A percentile compares a stretch with the other conserved stretches of the same genome.
These are phyloP conservation scores for Drosophila recens DNA, from an alignment of 2,888 invertebrate species.

Conservation along the genomic window DNA sequence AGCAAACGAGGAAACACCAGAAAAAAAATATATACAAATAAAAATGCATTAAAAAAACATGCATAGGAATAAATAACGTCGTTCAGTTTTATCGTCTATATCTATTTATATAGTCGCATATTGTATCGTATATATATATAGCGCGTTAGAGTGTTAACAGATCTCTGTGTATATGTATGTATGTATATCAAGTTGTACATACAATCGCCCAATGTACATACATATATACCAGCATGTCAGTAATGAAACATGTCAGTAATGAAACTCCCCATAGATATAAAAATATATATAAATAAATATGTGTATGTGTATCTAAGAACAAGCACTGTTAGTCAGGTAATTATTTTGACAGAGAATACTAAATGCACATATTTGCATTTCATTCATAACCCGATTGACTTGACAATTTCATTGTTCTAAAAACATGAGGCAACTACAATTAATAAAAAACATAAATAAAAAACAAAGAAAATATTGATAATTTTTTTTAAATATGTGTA, in stretches of 20 bases:
- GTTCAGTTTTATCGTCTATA: slow-evolving; percentile 45
- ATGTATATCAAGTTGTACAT: slow-evolving; percentile 68
- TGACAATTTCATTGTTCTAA: no score
- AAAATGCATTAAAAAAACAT: slow-evolving; percentile 19
- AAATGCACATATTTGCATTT: not conserved
- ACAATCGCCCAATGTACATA: slow-evolving; percentile 60
- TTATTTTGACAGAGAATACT: not conserved
- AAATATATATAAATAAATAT: slow-evolving; percentile 1
- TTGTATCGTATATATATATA: not conserved
- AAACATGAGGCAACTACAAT: no score
- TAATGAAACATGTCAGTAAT: slow-evolving; percentile 26
- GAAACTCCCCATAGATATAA: not conserved
- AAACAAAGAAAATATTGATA: no score
- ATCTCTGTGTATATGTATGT: slow-evolving; percentile 55
- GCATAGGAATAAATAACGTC: slow-evolving; percentile 34
- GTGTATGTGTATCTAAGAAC: not conserved
- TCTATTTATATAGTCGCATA: slow-evolving; percentile 18
- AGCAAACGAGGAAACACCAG: slow-evolving; percentile 34
- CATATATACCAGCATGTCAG: slow-evolving; percentile 33
- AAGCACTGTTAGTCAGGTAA: not conserved
- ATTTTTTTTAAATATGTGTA: no score
- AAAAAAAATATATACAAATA: slow-evolving; percentile 32
- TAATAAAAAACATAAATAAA: not conserved
- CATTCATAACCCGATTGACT: no score
- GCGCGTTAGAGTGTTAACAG: slow-evolving; percentile 12